These are phyloP conservation scores for Dynastes maya DNA, from an alignment of 2,888 invertebrate genomes.

Conservation along the genomic window DNA sequence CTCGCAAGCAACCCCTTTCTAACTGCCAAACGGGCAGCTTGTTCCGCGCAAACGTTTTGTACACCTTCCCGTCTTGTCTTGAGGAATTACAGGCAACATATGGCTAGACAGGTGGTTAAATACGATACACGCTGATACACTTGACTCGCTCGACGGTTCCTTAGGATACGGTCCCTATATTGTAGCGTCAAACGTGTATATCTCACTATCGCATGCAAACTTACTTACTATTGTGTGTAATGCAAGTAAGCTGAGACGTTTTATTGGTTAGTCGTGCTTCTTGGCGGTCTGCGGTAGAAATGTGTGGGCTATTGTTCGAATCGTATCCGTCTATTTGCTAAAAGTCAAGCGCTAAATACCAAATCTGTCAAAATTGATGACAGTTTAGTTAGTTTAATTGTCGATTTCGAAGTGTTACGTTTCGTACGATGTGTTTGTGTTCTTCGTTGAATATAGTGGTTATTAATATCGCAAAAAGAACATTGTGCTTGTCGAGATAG, in stretches of 20 bases:
- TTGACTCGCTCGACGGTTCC: constrained; percentile 21
- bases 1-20: too few species aligned
- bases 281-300: neutral
- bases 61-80: neutral
- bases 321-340: neutral
- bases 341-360: neutral
- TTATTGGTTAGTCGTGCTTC: neutral
- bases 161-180: neutral
- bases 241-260: neutral
- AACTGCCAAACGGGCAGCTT: constrained; percentile 3
- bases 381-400: constrained; percentile 24
- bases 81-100: constrained; percentile 16
- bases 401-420: constrained; percentile 23
- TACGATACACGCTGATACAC: constrained; percentile 32
- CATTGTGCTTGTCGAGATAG: constrained; percentile 3
- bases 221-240: neutral
- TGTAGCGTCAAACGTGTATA: neutral
- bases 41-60: neutral
- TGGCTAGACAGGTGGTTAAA: constrained; percentile 44
- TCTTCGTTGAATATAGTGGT: constrained; percentile 1
- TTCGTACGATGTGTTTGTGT: constrained; percentile 11
- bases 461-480: neutral
- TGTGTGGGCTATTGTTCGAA: neutral
- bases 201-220: neutral
- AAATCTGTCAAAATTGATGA: neutral